phyloP scores from a whole-genome alignment of 2,888 invertebrate species.

The Drosophila phalerata region DNA sequence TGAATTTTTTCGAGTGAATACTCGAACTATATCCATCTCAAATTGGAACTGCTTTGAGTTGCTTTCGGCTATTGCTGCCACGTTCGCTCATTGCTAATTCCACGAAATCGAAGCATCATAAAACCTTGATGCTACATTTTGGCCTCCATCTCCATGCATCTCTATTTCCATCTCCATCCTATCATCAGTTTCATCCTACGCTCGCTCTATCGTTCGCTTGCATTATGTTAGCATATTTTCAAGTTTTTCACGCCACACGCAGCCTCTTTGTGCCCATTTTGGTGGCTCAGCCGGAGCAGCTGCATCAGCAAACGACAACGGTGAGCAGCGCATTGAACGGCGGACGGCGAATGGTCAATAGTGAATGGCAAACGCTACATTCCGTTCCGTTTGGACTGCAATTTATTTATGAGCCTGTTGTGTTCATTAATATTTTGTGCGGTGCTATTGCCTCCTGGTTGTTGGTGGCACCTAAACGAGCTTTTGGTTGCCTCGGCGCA shows the following conservation, averaged over 20 bases:
- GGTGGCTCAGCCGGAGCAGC: slow-evolving; percentile 43
- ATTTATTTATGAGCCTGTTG: slow-evolving; percentile 76
- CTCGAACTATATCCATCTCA: slow-evolving; percentile 10
- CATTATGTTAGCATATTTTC: slow-evolving; percentile 73
- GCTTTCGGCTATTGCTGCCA: slow-evolving; percentile 33
- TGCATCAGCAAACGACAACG: slow-evolving; percentile 59
- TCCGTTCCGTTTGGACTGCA: slow-evolving; percentile 58
- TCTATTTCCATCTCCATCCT: too few relatives aligned
- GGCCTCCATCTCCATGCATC: slow-evolving; percentile 16
- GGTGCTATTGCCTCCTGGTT: slow-evolving; percentile 26
- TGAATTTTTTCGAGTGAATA: not conserved
- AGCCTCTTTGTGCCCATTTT: slow-evolving; percentile 58
- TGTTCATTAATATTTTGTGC: slow-evolving; percentile 75
- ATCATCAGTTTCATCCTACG: slow-evolving; percentile 4
- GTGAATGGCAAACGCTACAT: slow-evolving; percentile 16
- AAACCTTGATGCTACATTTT: slow-evolving; percentile 70
- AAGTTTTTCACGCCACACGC: slow-evolving; percentile 64
- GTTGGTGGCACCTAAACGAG: slow-evolving; percentile 40
- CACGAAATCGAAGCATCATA: slow-evolving; percentile 83
- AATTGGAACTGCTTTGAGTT: slow-evolving; percentile 18
- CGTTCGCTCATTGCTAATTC: slow-evolving; percentile 78
- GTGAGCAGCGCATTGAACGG: not conserved
- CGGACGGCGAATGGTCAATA: not conserved
- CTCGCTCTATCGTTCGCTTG: too few relatives aligned
- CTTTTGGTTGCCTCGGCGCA: slow-evolving; percentile 52